A percentile compares a stretch with the other conserved stretches of the same genome.
Evolutionary conservation across 2,888 invertebrate genomes (phyloP).

Genomic region (Archips crataeganus): DNA sequence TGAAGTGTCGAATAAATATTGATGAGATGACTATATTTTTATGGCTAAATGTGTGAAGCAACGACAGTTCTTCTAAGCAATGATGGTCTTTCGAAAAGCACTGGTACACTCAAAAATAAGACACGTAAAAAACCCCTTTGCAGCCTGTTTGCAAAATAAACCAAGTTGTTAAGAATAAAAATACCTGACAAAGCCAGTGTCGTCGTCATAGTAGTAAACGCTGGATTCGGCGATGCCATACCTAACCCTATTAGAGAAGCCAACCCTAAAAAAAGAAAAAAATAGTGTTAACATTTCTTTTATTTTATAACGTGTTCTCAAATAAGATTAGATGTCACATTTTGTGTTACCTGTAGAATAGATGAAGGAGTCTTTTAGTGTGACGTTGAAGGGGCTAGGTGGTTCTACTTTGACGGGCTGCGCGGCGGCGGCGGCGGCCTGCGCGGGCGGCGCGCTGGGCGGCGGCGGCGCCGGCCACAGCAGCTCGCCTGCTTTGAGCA

Average conservation of each 20-base stretch:
- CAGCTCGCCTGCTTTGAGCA: constrained; percentile 90
- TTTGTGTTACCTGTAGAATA: constrained; percentile 87
- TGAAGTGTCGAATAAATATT: too few species aligned
- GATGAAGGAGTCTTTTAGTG: constrained; percentile 88
- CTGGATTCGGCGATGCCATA: constrained; percentile 91
- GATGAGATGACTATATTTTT: too few species aligned
- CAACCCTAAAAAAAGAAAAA: constrained; percentile 81
- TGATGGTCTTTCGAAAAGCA: too few species aligned
- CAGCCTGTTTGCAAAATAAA: too few species aligned
- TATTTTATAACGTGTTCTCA: not conserved
- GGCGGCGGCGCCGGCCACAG: constrained; percentile 93
- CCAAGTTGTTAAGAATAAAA: not conserved
- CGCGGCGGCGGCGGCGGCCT: constrained; percentile 72
- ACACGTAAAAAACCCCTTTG: too few species aligned
- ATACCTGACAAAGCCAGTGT: constrained; percentile 92
- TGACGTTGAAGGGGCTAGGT: constrained; percentile 89
- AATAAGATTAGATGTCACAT: not conserved
- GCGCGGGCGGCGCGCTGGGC: constrained; percentile 80
- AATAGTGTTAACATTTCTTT: not conserved
- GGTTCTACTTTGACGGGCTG: constrained; percentile 72
- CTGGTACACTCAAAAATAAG: too few species aligned
- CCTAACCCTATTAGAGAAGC: constrained; percentile 90
- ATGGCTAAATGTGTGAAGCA: too few species aligned
- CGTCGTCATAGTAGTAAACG: constrained; percentile 95
- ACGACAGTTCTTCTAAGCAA: too few species aligned